Evolutionary conservation across 2,888 invertebrate species (phyloP).

Genomic region (Rhorus exstirpatorius): DNA sequence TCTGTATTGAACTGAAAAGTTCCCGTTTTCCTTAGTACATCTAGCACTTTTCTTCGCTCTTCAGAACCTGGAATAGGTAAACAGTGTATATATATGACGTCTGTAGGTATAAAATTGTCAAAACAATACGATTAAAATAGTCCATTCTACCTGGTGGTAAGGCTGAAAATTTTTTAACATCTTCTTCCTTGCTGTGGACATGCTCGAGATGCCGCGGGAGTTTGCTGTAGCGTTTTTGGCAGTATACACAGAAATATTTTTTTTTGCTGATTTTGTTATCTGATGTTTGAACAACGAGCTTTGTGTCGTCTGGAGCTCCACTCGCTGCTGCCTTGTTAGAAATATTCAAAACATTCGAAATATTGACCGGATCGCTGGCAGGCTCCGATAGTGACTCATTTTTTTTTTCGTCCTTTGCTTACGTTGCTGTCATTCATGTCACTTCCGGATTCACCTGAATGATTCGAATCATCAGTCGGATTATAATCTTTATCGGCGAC

Average conservation of each 20-base stretch:
- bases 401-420: no score
- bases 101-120: no score
- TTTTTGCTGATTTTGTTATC: background rate
- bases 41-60: conserved; percentile 22
- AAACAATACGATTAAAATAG: no score
- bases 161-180: conserved; percentile 12
- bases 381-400: no score
- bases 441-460: no score
- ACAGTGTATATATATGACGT: no score
- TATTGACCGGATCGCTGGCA: no score
- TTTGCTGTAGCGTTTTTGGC: conserved; percentile 28
- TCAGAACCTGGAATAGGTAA: background rate
- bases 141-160: background rate
- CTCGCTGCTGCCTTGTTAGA: no score
- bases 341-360: no score
- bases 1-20: conserved; percentile 32
- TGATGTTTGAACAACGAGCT: background rate
- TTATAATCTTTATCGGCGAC: no score
- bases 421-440: no score
- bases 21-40: conserved; percentile 22
- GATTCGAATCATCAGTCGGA: no score
- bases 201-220: conserved; percentile 34
- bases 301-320: background rate
- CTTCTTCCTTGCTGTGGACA: conserved; percentile 14
- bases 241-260: conserved; percentile 32